Evolutionary conservation across 2,113 vertebrate species (phyloP).

Genomic region (Alouatta palliata): DNA sequence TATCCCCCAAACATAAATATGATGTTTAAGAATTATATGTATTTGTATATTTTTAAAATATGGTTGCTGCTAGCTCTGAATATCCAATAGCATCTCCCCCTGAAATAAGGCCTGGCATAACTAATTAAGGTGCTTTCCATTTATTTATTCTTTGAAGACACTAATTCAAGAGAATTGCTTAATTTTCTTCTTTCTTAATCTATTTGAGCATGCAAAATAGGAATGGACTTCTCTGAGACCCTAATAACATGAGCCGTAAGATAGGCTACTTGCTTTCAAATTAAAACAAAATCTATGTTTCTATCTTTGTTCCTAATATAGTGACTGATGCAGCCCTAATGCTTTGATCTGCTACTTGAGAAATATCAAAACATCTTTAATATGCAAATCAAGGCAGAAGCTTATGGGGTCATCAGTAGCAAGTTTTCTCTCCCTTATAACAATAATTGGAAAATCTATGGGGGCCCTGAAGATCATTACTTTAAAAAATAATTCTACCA

Average conservation of each 20-base stretch:
- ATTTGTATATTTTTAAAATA: constrained; percentile 57
- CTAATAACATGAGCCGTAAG: constrained; percentile 26
- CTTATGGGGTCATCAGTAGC: neutral
- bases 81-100: constrained; percentile 46
- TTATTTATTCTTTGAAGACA: constrained; percentile 60
- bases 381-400: constrained; percentile 63
- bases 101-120: constrained; percentile 38
- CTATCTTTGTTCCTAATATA: constrained; percentile 53
- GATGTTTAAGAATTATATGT: constrained; percentile 38
- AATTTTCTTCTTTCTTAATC: constrained; percentile 28
- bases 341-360: constrained; percentile 65
- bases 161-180: constrained; percentile 54
- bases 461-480: neutral
- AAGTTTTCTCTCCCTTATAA: neutral
- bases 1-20: constrained; percentile 42
- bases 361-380: constrained; percentile 68
- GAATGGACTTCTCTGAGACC: constrained; percentile 36
- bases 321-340: constrained; percentile 7
- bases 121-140: constrained; percentile 62
- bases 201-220: constrained; percentile 50
- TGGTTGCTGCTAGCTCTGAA: constrained; percentile 37
- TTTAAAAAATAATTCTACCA: constrained; percentile 57
- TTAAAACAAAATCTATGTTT: constrained; percentile 62
- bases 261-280: constrained; percentile 60
- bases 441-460: constrained; percentile 57